These are phyloP conservation scores for Scarus forsteni DNA, from an alignment of 2,797 vertebrate species.

Conservation along the genomic window DNA sequence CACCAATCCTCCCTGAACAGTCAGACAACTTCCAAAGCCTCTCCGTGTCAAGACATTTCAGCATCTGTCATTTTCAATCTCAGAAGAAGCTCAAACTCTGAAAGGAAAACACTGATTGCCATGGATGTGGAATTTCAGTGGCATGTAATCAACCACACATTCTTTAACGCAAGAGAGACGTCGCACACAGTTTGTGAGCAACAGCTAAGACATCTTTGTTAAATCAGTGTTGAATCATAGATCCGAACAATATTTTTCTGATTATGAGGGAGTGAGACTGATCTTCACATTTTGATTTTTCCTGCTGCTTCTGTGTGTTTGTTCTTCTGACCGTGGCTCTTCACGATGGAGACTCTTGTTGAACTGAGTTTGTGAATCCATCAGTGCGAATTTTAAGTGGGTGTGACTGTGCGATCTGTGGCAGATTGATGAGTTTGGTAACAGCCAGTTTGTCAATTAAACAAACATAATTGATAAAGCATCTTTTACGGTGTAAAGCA, in stretches of 20 bases:
- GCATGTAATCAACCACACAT: slow-evolving; percentile 7
- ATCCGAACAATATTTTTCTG: not conserved
- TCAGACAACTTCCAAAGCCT: slow-evolving; percentile 1
- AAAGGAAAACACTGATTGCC: slow-evolving; percentile 1
- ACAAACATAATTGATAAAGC: too few relatives aligned
- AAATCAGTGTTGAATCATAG: not conserved
- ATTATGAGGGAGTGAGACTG: not conserved
- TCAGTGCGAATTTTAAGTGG: slow-evolving; percentile 2
- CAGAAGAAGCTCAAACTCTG: slow-evolving; percentile 1
- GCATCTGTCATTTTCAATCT: slow-evolving; percentile 5
- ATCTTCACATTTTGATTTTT: not conserved
- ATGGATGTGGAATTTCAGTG: slow-evolving; percentile 1
- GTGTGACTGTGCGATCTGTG: slow-evolving; percentile 1
- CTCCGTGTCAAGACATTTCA: slow-evolving; percentile 11
- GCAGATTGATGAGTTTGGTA: not conserved
- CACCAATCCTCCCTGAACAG: not conserved
- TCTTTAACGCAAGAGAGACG: not conserved
- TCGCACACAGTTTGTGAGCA: not conserved
- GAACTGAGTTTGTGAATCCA: slow-evolving; percentile 12
- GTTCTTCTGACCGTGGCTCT: not conserved
- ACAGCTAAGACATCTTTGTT: not conserved
- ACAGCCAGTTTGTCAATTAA: too few relatives aligned
- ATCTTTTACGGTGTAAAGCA: too few relatives aligned
- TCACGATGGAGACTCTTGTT: not conserved
- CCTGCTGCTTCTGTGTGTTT: slow-evolving; percentile 1